Base-by-base conservation (phyloP, 2,113 vertebrate genomes). In the Alectura lathami region DNA sequence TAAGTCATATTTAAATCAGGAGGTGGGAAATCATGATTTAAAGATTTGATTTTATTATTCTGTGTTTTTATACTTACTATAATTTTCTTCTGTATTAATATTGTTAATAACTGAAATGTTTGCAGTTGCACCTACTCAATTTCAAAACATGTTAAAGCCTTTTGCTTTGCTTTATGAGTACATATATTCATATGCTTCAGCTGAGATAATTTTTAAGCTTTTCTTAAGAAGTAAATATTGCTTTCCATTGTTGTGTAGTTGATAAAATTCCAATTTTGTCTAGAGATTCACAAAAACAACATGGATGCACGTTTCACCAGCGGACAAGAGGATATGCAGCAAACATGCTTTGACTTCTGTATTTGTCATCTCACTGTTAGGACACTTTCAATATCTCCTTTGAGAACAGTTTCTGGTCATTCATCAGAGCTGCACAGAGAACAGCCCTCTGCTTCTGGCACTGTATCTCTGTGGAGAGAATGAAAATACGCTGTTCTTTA, bases 1-100 rank as follows among this genome's bases (percentile, higher is more conserved):
- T 91, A 93, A 89, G 85, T 86, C 27, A 40, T 45, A 57, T 86
- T 86, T 74, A 66, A 93, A 83, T 74, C 42, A 47, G 45, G 53
- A 76, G 45, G 50, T 13, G 8, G 22, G 29, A 78, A 73, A 66
- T n/a, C 27, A 21, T 16, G 13, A 5, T 69, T 90, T 86, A 67
- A 91, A 73, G 17, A 85, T 63, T 63, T 1, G 0, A 22, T 91
- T 56, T 69, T 38, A 82, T 27, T 91, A 9, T 69, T 85, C 13
- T 45, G 11, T 69, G 56, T 6, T 72, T 87, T 47, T 48, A 6
- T 43, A 36, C 6, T 51, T 51, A 17, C 50, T 12, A 21, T 59
- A 43, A 16, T 62, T 30, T 21, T 29, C 62, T 18, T 21, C 16
- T 79, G 87, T 6, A 82, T 63, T 54, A 89, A 76, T 84, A 30